Conservation (phyloP, 2,797 vertebrate species). For the Enteromius afrohamiltoni region DNA sequence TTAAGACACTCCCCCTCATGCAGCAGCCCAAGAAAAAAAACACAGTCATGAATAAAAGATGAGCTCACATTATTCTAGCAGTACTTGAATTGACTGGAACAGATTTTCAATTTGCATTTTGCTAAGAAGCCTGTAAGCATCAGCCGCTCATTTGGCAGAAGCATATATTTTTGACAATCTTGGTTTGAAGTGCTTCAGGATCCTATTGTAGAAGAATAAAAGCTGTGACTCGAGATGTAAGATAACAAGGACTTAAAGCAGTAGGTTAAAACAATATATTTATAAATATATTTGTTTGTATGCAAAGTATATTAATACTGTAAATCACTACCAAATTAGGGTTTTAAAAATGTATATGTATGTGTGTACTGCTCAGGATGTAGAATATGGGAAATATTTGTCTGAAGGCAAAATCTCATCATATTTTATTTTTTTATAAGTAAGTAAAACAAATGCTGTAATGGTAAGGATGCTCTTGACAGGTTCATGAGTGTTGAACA, state of each 20-base stretch:
- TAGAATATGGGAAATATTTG: background rate
- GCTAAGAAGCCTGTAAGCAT: slow-evolving; percentile 63
- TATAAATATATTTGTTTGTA: background rate
- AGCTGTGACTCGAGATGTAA: background rate
- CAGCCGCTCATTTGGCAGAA: slow-evolving; percentile 58
- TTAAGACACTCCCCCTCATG: slow-evolving; percentile 61
- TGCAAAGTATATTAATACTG: background rate
- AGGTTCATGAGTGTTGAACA: background rate
- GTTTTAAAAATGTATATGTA: background rate
- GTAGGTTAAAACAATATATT: background rate
- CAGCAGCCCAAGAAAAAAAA: slow-evolving; percentile 54
- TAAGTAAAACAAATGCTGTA: background rate
- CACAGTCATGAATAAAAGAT: slow-evolving; percentile 75
- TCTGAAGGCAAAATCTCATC: too few species aligned
- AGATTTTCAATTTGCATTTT: slow-evolving; percentile 75
- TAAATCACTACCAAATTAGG: background rate
- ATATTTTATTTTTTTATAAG: too few species aligned
- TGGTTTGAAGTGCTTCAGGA: slow-evolving; percentile 48
- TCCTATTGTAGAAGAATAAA: slow-evolving; percentile 21
- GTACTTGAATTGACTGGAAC: slow-evolving; percentile 66
- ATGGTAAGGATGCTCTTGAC: background rate
- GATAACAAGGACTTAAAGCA: background rate
- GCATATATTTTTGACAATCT: slow-evolving; percentile 59
- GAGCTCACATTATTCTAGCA: slow-evolving; percentile 69
- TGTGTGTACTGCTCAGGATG: background rate